Conservation (phyloP, 2,797 vertebrate genomes). For the Platyrinchus mystaceus region DNA sequence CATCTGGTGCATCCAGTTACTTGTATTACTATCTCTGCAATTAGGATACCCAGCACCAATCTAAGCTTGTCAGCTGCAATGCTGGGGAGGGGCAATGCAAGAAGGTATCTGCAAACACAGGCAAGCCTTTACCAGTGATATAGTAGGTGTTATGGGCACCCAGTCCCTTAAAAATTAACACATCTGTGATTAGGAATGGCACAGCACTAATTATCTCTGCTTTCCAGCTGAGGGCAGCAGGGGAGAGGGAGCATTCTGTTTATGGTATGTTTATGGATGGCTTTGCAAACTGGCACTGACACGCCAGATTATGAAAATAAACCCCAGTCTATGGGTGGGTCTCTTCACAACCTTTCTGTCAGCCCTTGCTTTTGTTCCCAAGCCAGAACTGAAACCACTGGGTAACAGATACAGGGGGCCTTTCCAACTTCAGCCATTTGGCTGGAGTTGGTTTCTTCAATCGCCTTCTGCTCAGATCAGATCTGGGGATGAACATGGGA, state of each 20-base stretch:
- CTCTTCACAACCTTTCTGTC: not conserved
- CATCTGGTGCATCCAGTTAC: not conserved
- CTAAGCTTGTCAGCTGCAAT: not conserved
- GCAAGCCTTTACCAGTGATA: not conserved
- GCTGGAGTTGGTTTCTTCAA: not conserved
- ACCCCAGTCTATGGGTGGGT: not conserved
- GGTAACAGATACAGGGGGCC: not conserved
- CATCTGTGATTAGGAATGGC: not conserved
- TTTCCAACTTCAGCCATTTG: constrained; percentile 17
- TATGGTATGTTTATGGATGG: not conserved
- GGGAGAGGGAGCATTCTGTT: not conserved
- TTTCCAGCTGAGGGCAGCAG: not conserved
- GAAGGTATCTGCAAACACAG: not conserved
- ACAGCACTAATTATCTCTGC: not conserved
- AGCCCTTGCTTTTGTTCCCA: not conserved
- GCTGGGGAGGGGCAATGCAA: not conserved
- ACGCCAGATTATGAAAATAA: not conserved
- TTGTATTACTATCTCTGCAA: not conserved
- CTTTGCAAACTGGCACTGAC: not conserved
- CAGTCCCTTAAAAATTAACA: not conserved
- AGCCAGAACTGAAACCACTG: not conserved
- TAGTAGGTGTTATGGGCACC: not conserved
- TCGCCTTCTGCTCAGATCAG: not conserved
- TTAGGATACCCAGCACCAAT: not conserved
- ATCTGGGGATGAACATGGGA: not conserved